These are phyloP conservation scores for Hippoglossus hippoglossus DNA, from an alignment of 2,797 vertebrate genomes.

Conservation along the genomic window DNA sequence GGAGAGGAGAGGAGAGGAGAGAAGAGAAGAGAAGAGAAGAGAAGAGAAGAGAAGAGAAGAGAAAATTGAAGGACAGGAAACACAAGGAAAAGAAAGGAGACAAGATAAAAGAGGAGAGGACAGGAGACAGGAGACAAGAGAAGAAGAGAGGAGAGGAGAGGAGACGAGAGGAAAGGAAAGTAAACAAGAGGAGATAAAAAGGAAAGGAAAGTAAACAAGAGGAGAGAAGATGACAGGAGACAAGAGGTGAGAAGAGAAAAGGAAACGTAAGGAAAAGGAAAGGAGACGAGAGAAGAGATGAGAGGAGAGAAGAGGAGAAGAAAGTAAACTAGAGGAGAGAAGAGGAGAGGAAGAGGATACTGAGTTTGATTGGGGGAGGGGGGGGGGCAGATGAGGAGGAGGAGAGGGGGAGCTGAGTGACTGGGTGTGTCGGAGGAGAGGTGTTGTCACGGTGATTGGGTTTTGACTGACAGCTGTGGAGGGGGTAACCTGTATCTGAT, in stretches of 20 bases:
- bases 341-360: not conserved
- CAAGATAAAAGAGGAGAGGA: not conserved
- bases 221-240: not conserved
- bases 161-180: not conserved
- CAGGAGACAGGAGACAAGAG: not conserved
- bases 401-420: slow-evolving; percentile 32
- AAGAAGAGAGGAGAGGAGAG: not conserved
- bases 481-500: slow-evolving; percentile 60
- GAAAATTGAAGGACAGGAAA: too few relatives aligned
- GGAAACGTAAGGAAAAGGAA: too few relatives aligned
- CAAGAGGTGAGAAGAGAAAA: not conserved
- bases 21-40: too few relatives aligned
- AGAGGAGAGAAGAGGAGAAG: not conserved
- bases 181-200: not conserved
- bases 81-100: not conserved
- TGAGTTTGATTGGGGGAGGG: too few relatives aligned
- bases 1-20: too few relatives aligned
- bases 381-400: not conserved
- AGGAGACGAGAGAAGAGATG: too few relatives aligned
- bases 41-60: too few relatives aligned
- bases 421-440: slow-evolving; percentile 54
- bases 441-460: slow-evolving; percentile 64
- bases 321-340: too few relatives aligned
- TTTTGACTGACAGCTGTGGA: slow-evolving; percentile 72
- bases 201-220: not conserved